A percentile compares a stretch with the other conserved stretches of the same genome.
Evolutionary conservation across 2,797 vertebrate genomes (phyloP).

Genomic region (Tarsius wallacei): DNA sequence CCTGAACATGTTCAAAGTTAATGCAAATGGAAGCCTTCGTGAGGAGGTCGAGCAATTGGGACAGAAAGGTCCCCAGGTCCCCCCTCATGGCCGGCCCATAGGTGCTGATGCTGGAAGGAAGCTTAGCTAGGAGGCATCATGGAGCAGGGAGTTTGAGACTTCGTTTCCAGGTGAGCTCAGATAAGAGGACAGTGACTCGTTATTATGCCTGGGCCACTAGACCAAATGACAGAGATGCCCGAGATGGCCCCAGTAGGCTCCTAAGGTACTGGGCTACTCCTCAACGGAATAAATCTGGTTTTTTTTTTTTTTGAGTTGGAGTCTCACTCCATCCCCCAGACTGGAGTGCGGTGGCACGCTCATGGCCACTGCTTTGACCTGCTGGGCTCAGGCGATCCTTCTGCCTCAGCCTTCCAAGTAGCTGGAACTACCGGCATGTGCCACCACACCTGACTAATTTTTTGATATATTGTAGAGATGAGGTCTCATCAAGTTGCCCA

Average conservation of each 20-base stretch:
- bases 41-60: slow-evolving; percentile 16
- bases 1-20: not conserved
- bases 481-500: too few species aligned
- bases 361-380: too few species aligned
- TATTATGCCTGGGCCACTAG: not conserved
- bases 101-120: not conserved
- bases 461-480: too few species aligned
- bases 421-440: too few species aligned
- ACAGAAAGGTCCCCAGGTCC: not conserved
- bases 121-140: not conserved
- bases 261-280: not conserved
- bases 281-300: not conserved
- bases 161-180: not conserved
- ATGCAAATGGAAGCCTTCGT: not conserved
- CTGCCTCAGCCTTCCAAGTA: too few species aligned
- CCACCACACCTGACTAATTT: too few species aligned
- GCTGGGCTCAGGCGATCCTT: too few species aligned
- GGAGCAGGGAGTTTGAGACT: not conserved
- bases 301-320: too few species aligned
- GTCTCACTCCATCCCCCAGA: too few species aligned
- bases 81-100: not conserved
- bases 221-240: not conserved
- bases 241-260: not conserved
- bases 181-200: not conserved
- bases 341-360: too few species aligned